phyloP scores from a whole-genome alignment of 2,113 vertebrate genomes.

The Kryptolebias marmoratus region DNA sequence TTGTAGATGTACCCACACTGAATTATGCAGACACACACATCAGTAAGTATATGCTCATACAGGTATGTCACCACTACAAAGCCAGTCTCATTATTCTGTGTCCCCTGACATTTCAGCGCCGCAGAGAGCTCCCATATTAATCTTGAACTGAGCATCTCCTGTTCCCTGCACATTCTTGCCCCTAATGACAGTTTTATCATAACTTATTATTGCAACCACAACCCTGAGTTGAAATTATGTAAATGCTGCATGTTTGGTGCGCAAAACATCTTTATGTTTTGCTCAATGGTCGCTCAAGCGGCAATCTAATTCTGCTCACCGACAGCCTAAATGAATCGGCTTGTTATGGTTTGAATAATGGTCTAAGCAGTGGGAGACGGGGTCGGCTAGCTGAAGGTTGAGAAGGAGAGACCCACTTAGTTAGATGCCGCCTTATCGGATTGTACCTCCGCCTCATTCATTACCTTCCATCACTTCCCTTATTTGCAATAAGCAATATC shows the following conservation, averaged over 20 bases:
- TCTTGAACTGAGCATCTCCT: slow-evolving; percentile 54
- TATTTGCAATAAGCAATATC: slow-evolving; percentile 72
- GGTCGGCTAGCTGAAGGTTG: slow-evolving; percentile 70
- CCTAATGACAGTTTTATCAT: slow-evolving; percentile 81
- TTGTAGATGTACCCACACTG: slow-evolving; percentile 23
- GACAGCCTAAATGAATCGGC: slow-evolving; percentile 78
- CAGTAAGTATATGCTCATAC: slow-evolving; percentile 33
- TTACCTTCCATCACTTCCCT: slow-evolving; percentile 71
- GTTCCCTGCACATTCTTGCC: slow-evolving; percentile 46
- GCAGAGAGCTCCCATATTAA: slow-evolving; percentile 67
- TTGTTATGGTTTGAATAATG: slow-evolving; percentile 77
- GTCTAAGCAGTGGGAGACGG: slow-evolving; percentile 42
- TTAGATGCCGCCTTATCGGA: slow-evolving; percentile 69
- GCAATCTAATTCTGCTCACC: slow-evolving; percentile 77
- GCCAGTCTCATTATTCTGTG: slow-evolving; percentile 69
- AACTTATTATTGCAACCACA: slow-evolving; percentile 77
- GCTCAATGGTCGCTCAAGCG: slow-evolving; percentile 70
- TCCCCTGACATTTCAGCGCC: slow-evolving; percentile 74
- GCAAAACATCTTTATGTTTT: slow-evolving; percentile 73
- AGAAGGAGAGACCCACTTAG: slow-evolving; percentile 73
- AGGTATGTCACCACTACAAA: slow-evolving; percentile 65
- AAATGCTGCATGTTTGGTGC: slow-evolving; percentile 70
- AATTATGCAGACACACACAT: slow-evolving; percentile 37
- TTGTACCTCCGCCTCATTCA: slow-evolving; percentile 69
- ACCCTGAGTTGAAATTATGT: slow-evolving; percentile 75